A percentile compares a stretch with the other conserved stretches of the same genome.
Evolutionary conservation across 2,888 invertebrate genomes (phyloP).

Genomic region (Coleophora deauratella): DNA sequence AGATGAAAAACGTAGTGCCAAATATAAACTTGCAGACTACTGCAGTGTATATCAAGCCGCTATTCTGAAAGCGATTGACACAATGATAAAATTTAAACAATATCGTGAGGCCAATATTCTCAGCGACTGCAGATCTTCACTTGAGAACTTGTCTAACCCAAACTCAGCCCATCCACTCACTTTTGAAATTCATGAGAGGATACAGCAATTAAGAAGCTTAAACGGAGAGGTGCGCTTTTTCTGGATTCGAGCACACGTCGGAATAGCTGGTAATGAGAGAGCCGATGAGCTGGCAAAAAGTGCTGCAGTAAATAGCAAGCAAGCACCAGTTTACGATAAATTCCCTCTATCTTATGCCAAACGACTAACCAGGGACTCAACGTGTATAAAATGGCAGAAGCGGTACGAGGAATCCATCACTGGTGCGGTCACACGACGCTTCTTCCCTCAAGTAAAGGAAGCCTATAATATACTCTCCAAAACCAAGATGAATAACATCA

Average conservation of each 20-base stretch:
- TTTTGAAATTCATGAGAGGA: background rate
- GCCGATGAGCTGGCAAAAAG: constrained; percentile 15
- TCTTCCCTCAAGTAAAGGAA: no score
- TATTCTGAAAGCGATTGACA: background rate
- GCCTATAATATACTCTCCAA: no score
- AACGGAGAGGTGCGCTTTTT: constrained; percentile 1
- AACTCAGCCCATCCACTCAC: constrained; percentile 9
- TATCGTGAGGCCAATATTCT: background rate
- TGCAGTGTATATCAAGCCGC: background rate
- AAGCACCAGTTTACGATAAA: no score
- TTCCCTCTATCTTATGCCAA: no score
- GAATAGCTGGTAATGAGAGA: constrained; percentile 14
- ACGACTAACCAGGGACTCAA: no score
- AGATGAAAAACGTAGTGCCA: background rate
- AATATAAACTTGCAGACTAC: background rate
- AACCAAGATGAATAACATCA: no score
- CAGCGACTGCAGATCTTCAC: constrained; percentile 2
- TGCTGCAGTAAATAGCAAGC: no score
- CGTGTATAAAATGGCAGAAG: no score
- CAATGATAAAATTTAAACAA: background rate
- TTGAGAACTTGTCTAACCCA: constrained; percentile 2
- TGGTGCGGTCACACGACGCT: no score
- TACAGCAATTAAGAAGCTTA: background rate
- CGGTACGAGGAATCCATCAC: no score
- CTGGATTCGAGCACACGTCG: no score